Base-by-base conservation (phyloP, 2,888 invertebrate species). In the Teinopalpus imperialis region DNA sequence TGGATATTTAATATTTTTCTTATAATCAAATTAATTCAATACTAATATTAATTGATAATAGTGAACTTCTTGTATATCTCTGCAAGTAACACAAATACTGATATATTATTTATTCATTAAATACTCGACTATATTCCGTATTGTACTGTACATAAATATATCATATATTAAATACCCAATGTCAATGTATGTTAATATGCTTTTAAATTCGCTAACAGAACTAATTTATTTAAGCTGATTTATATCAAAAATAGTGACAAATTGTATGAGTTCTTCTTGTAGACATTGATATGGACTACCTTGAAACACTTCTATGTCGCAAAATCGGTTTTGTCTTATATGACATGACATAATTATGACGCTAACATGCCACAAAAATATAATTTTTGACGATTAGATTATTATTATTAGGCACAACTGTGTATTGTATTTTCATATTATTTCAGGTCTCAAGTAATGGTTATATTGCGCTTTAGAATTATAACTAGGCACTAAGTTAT, bases 381-480 rank as follows among this genome's bases (percentile, higher is more conserved):
- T 32, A 34, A 34, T 34, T 20, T 27, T 16, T 32, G 32, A 6
- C 32, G 0, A 42, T 34, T 42, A 41, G n/a, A 42, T 34, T 13
- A n/a, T n/a, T 39, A 35, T 43, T 16, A 31, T 44, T 45, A 45
- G 44, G 44, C 44, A 45, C 44, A 13, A 44, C 37, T 32, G 44
- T 45, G 27, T 45, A 37, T 16, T 37, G 10, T 13, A 18, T 36
- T 36, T 43, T 37, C 24, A 23, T 26, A 42, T 8, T 30, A 34
- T 34, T 16, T 42, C 8, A 21, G 21, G 13, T 16, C 23, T 21
- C 16, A 32, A 26, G 5, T 16, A 20, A 7, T 2, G 7, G 9
- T 24, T 10, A 8, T 26, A 8, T 21, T 4, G 7, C n/a, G 5
- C 6, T 18, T 14, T 37, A 37, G 8, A 4, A 42, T 20, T 13